These are phyloP conservation scores for Excalfactoria chinensis DNA, from an alignment of 2,113 vertebrate species.

Conservation along the genomic window DNA sequence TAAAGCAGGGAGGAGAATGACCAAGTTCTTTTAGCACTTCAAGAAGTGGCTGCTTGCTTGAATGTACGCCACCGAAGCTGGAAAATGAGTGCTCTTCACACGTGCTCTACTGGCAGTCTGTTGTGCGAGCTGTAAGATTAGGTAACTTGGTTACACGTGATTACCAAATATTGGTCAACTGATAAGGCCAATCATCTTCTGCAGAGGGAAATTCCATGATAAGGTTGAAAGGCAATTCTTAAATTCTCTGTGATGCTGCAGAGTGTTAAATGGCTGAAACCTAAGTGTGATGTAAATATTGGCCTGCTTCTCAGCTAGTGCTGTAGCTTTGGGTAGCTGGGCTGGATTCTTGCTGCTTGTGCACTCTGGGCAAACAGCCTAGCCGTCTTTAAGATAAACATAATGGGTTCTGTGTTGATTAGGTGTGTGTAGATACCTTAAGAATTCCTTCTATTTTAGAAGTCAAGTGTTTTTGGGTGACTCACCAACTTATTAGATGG, in stretches of 20 bases:
- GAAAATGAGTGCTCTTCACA: background rate
- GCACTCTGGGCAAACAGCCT: background rate
- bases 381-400: background rate
- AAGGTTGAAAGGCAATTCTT: background rate
- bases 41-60: background rate
- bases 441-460: background rate
- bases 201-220: background rate
- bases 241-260: background rate
- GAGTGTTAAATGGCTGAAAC: no score
- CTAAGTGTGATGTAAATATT: background rate
- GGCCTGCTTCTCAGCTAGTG: background rate
- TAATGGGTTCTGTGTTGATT: background rate
- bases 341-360: background rate
- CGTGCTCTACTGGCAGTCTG: background rate
- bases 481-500: background rate
- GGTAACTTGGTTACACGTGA: background rate
- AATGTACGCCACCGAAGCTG: accelerated
- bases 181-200: background rate
- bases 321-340: background rate
- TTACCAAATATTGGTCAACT: background rate
- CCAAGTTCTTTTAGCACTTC: background rate
- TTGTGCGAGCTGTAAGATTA: background rate
- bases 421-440: background rate
- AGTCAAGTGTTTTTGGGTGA: background rate
- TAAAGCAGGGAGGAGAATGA: background rate